A percentile compares a stretch with the other conserved stretches of the same genome.
phyloP scores from a whole-genome alignment of 2,888 invertebrate species.

The Anarsia innoxiella region DNA sequence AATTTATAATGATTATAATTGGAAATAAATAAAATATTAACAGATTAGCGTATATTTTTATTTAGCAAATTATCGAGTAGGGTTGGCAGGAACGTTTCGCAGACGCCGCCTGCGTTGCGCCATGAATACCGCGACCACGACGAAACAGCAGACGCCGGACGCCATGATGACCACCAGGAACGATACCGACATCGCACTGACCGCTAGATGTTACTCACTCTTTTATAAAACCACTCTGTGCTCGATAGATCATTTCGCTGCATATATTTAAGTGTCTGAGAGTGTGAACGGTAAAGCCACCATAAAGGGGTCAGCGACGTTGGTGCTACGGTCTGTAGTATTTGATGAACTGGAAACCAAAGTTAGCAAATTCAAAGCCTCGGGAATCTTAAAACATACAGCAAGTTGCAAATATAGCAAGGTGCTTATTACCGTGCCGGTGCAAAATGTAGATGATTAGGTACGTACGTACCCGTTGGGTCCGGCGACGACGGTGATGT shows the following conservation, averaged over 20 bases:
- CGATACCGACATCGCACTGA: neutral
- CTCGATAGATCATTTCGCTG: too few relatives aligned
- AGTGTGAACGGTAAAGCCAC: constrained; percentile 38
- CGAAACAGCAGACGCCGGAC: neutral
- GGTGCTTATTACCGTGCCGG: neutral
- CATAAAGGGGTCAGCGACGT: constrained; percentile 57
- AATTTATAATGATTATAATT: constrained; percentile 56
- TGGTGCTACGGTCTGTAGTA: constrained; percentile 39
- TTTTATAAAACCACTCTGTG: neutral
- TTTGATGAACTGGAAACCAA: constrained; percentile 5
- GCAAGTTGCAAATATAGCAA: neutral
- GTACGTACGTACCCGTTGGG: neutral
- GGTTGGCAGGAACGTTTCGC: too few relatives aligned
- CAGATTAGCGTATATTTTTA: constrained; percentile 31
- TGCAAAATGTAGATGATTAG: neutral
- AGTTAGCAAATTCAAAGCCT: neutral
- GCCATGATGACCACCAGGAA: neutral
- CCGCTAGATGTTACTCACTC: too few relatives aligned
- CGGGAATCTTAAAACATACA: neutral
- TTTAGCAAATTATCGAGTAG: too few relatives aligned
- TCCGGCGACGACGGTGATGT: constrained; percentile 32
- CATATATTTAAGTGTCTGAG: constrained; percentile 28
- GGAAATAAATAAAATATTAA: constrained; percentile 61
- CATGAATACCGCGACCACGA: neutral
- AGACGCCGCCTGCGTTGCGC: too few relatives aligned